These are phyloP conservation scores for Rhopilema esculentum DNA, from an alignment of 30 jellyfish, hydroid and myxozoan genomes.

Conservation along the genomic window DNA sequence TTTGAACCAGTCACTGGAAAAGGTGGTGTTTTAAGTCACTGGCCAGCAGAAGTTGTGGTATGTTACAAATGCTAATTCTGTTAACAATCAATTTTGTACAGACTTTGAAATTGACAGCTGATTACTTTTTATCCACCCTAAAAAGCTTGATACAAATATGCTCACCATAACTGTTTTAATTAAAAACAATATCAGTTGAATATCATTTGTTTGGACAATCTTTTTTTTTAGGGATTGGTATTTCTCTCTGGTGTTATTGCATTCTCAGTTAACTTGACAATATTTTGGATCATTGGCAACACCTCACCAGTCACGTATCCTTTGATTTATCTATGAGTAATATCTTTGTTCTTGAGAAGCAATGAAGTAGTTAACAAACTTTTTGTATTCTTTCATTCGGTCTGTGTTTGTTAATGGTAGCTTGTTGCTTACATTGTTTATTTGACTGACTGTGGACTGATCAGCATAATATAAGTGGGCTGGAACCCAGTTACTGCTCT, in stretches of 20 bases:
- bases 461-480: no score
- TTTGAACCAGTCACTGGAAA: slow-evolving; percentile 92
- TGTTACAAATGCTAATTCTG: background rate
- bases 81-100: background rate
- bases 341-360: background rate
- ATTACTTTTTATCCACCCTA: no score
- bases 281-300: slow-evolving; percentile 98
- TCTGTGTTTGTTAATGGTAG: no score
- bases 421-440: no score
- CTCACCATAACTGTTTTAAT: no score
- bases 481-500: no score
- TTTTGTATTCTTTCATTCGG: background rate
- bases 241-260: slow-evolving; percentile 83
- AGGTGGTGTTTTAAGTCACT: slow-evolving; percentile 80
- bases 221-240: slow-evolving; percentile 71
- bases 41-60: slow-evolving; percentile 92
- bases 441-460: no score
- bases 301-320: slow-evolving; percentile 99
- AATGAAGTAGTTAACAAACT: background rate
- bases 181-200: background rate
- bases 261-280: slow-evolving; percentile 89
- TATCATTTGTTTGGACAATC: background rate
- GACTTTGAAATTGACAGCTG: no score
- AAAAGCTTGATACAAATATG: no score
- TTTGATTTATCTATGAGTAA: slow-evolving; percentile 12